Evolutionary conservation across 2,797 vertebrate species (phyloP).

Genomic region (Sebastes melanostomus): DNA sequence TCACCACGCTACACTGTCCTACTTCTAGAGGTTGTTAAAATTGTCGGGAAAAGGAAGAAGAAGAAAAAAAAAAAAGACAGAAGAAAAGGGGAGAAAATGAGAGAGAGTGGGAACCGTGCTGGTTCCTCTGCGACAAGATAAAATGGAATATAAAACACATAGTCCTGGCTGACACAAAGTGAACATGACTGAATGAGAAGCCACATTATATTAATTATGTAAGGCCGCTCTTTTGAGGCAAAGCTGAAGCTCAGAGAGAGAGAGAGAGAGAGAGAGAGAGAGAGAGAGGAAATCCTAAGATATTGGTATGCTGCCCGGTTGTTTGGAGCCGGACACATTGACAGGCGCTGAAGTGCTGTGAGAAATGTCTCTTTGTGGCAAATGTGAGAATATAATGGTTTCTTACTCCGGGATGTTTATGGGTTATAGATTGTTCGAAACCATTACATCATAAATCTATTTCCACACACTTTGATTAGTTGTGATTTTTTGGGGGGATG

Average conservation of each 20-base stretch:
- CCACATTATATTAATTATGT: constrained; percentile 84
- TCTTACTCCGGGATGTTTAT: not conserved
- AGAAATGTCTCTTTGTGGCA: constrained; percentile 13
- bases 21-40: constrained; percentile 67
- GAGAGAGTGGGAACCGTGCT: constrained; percentile 48
- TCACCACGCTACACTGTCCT: constrained; percentile 49
- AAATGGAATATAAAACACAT: constrained; percentile 81
- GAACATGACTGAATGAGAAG: constrained; percentile 81
- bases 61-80: not conserved
- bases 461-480: constrained; percentile 7
- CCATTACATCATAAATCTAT: constrained; percentile 27
- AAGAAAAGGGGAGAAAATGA: constrained; percentile 21
- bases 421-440: constrained; percentile 29
- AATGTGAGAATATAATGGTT: constrained; percentile 15
- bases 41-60: constrained; percentile 20
- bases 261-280: not conserved
- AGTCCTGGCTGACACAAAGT: constrained; percentile 75
- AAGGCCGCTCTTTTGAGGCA: constrained; percentile 73
- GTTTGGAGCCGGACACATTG: constrained; percentile 57
- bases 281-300: constrained; percentile 58
- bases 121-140: constrained; percentile 69
- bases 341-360: constrained; percentile 51
- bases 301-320: constrained; percentile 64
- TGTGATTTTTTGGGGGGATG: not conserved
- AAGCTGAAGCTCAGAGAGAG: constrained; percentile 58